These are phyloP conservation scores for Leptatherina wallacei DNA, from an alignment of 2,797 vertebrate genomes.

Conservation along the genomic window DNA sequence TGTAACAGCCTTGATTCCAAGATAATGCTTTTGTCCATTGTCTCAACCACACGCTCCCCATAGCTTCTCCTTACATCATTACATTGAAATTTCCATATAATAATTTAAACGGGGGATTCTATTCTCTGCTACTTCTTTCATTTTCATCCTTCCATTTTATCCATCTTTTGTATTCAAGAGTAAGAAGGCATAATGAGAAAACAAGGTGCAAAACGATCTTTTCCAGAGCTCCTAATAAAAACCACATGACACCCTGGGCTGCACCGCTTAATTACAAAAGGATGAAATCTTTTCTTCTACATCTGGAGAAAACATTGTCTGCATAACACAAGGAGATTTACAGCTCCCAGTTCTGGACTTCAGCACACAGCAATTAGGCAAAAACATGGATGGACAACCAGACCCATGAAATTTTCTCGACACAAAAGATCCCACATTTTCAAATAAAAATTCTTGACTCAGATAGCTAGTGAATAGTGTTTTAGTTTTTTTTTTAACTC, in stretches of 20 bases:
- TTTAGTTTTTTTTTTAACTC: not conserved
- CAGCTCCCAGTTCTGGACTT: slow-evolving; percentile 82
- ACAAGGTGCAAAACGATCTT: slow-evolving; percentile 83
- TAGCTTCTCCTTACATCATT: slow-evolving; percentile 72
- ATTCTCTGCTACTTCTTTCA: slow-evolving; percentile 56
- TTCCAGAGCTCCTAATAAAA: slow-evolving; percentile 83
- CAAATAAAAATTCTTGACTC: slow-evolving; percentile 63
- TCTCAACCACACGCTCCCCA: slow-evolving; percentile 51
- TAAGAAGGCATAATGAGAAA: slow-evolving; percentile 84
- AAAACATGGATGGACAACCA: slow-evolving; percentile 78
- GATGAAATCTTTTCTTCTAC: slow-evolving; percentile 87
- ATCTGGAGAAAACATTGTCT: slow-evolving; percentile 88
- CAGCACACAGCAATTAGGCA: slow-evolving; percentile 81
- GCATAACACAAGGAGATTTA: slow-evolving; percentile 85
- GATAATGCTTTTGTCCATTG: slow-evolving; percentile 62
- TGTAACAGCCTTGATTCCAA: slow-evolving; percentile 70
- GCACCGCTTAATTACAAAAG: slow-evolving; percentile 89
- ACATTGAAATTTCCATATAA: slow-evolving; percentile 72
- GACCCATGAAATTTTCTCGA: slow-evolving; percentile 64
- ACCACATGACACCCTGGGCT: slow-evolving; percentile 84
- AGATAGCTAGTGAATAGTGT: slow-evolving; percentile 39
- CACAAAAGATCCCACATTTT: slow-evolving; percentile 44
- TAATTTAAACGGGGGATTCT: slow-evolving; percentile 66
- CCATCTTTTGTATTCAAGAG: slow-evolving; percentile 70
- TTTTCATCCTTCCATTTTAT: slow-evolving; percentile 69